These are phyloP conservation scores for Camponotus fellah DNA, from an alignment of 2,888 invertebrate genomes.

Conservation along the genomic window DNA sequence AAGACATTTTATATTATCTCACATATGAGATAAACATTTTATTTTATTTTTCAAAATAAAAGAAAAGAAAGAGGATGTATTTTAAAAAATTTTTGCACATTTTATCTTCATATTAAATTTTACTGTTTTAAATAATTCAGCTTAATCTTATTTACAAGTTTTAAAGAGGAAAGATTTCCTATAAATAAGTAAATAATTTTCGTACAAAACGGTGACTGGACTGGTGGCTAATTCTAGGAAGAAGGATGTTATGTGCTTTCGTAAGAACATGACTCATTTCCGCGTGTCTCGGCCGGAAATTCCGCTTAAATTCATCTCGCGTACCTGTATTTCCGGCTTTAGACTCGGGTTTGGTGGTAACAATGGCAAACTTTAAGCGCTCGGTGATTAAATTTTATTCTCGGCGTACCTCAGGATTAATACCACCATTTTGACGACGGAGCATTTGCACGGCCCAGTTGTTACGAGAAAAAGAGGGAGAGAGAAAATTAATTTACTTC, in stretches of 20 bases:
- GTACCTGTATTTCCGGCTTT: slow-evolving; percentile 53
- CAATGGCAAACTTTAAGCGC: slow-evolving; percentile 33
- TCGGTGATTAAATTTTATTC: slow-evolving; percentile 36
- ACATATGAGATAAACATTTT: neutral
- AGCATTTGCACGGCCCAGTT: neutral
- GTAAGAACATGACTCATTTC: slow-evolving; percentile 49
- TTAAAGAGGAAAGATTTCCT: neutral
- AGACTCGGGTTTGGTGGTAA: slow-evolving; percentile 34
- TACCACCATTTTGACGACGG: slow-evolving; percentile 4
- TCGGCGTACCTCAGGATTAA: slow-evolving; percentile 13
- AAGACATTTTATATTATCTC: neutral
- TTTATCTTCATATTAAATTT: neutral
- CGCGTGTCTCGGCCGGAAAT: slow-evolving; percentile 43
- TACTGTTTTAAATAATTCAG: neutral
- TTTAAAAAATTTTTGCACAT: neutral
- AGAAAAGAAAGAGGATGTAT: neutral
- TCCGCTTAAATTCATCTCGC: slow-evolving; percentile 42
- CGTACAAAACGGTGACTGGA: neutral
- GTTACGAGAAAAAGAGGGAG: slow-evolving; percentile 3
- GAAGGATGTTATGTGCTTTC: slow-evolving; percentile 23
- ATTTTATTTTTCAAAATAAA: neutral
- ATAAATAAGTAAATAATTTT: slow-evolving; percentile 8
- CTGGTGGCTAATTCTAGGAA: slow-evolving; percentile 18
- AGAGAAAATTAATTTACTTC: slow-evolving; percentile 23
- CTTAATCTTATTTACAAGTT: neutral